Conservation (phyloP, 2,888 invertebrate species). For the Euphydryas editha region DNA sequence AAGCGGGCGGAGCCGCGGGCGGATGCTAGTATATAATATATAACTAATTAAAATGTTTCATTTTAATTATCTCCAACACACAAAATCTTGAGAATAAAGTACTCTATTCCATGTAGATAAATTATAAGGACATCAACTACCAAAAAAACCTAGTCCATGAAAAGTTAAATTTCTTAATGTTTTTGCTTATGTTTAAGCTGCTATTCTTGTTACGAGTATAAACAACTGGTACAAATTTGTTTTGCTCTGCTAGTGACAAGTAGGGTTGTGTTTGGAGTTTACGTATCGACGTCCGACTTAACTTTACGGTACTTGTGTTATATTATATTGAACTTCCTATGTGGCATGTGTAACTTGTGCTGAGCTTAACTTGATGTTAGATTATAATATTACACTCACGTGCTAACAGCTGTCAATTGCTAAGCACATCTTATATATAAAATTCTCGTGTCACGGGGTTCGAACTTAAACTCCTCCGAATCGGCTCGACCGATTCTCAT, state of each 20-base stretch:
- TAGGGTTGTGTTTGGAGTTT: conserved; percentile 49
- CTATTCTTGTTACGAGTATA: conserved; percentile 43
- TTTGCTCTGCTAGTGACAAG: conserved; percentile 59
- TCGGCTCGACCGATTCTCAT: too few species aligned
- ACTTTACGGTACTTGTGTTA: conserved; percentile 59
- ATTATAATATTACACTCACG: background rate
- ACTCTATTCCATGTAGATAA: too few species aligned
- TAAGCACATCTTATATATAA: background rate
- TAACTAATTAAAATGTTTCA: too few species aligned
- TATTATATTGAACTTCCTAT: conserved; percentile 26
- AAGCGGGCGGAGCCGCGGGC: too few species aligned
- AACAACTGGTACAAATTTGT: conserved; percentile 73
- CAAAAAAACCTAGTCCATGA: background rate
- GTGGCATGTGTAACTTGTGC: background rate
- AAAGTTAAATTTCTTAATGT: background rate
- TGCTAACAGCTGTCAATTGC: background rate
- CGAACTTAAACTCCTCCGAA: too few species aligned
- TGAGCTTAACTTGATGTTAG: background rate
- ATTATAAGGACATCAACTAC: too few species aligned
- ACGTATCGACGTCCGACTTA: conserved; percentile 52
- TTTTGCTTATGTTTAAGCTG: conserved; percentile 46
- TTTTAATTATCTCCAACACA: too few species aligned
- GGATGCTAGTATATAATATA: too few species aligned
- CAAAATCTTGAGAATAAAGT: too few species aligned
- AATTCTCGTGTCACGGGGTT: too few species aligned